Evolutionary conservation across 1,140 invertebrate species (phyloP).

Genomic region (Heliconius hermathena): DNA sequence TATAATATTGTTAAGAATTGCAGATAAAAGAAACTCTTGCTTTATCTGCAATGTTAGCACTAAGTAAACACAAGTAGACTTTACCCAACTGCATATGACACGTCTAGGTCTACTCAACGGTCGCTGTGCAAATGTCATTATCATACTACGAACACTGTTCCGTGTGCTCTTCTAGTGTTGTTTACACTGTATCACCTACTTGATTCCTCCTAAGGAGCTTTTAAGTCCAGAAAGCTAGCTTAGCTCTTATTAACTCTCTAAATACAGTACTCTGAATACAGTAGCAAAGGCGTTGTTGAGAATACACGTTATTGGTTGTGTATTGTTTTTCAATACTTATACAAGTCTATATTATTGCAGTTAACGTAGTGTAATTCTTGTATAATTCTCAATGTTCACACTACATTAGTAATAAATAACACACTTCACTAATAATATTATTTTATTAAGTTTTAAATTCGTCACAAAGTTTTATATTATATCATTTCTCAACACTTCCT

Average conservation of each 20-base stretch:
- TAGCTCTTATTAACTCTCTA: constrained; percentile 1
- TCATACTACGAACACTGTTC: constrained; percentile 31
- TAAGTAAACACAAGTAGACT: constrained; percentile 29
- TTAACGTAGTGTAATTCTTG: neutral
- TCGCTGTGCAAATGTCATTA: constrained; percentile 36
- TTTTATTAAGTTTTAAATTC: too few species aligned
- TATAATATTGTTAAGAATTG: too few species aligned
- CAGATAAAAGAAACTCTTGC: too few species aligned
- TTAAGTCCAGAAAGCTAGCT: neutral
- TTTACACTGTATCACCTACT: constrained; percentile 8
- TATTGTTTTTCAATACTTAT: neutral
- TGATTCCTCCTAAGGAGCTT: constrained; percentile 4
- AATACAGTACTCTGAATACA: neutral
- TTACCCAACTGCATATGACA: constrained; percentile 24
- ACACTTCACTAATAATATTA: too few species aligned
- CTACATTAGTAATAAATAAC: too few species aligned
- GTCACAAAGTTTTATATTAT: too few species aligned
- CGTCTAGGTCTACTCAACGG: constrained; percentile 15
- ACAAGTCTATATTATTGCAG: neutral
- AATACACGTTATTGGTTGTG: neutral
- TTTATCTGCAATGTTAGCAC: too few species aligned
- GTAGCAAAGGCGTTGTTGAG: neutral
- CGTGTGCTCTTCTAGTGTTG: constrained; percentile 14
- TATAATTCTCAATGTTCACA: too few species aligned
- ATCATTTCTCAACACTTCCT: too few species aligned